These are phyloP conservation scores for Mormyrus proboscirostris DNA, from an alignment of 2,797 vertebrate genomes.

Conservation along the genomic window DNA sequence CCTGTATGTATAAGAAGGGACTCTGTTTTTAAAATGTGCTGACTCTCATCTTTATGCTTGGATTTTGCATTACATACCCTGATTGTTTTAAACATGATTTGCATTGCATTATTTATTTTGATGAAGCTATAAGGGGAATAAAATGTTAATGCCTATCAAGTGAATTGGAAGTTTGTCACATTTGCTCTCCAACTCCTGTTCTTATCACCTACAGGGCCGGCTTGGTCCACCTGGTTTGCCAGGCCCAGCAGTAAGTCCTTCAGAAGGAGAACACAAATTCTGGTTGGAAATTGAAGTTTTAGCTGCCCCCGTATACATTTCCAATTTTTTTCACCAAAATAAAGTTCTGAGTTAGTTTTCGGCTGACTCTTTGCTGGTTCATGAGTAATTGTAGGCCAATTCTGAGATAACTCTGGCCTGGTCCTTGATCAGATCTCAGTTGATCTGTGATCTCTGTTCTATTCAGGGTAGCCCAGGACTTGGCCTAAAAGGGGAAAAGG, in stretches of 20 bases:
- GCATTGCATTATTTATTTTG: not conserved
- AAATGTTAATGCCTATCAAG: not conserved
- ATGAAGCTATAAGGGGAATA: not conserved
- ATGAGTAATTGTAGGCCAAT: not conserved
- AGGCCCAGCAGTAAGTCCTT: slow-evolving; percentile 73
- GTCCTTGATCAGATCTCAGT: not conserved
- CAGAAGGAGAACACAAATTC: not conserved
- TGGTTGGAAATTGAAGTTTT: not conserved
- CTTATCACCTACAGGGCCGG: not conserved
- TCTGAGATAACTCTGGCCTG: not conserved
- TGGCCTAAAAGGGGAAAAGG: slow-evolving; percentile 81
- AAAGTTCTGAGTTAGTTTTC: not conserved
- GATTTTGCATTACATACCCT: not conserved
- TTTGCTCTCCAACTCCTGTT: not conserved
- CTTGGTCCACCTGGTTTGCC: slow-evolving; percentile 68
- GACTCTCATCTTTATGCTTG: not conserved
- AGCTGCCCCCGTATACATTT: not conserved
- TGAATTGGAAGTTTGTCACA: not conserved
- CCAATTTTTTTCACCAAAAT: not conserved
- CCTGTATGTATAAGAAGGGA: slow-evolving; percentile 44
- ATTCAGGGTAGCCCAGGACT: slow-evolving; percentile 77
- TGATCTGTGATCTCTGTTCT: slow-evolving; percentile 38
- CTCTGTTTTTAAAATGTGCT: not conserved
- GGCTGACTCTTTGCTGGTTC: not conserved
- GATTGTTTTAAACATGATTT: not conserved